Conservation (phyloP, 2,113 vertebrate species). For the Larimichthys polyactis region DNA sequence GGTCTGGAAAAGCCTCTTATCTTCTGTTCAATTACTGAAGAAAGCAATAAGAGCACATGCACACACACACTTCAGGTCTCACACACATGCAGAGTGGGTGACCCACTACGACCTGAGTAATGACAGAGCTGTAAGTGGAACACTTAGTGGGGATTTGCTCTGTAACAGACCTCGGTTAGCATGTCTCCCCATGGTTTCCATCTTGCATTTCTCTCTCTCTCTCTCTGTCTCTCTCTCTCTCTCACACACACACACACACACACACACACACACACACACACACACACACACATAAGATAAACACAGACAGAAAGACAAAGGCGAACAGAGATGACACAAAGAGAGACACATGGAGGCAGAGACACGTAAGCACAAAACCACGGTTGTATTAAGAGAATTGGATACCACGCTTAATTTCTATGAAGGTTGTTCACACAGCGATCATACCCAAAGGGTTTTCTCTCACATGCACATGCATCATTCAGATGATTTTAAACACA, state of each 20-base stretch:
- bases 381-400: not conserved
- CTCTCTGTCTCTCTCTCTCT: no score
- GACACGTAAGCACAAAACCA: not conserved
- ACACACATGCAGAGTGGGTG: constrained; percentile 37
- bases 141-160: constrained; percentile 61
- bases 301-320: constrained; percentile 27
- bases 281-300: not conserved
- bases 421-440: not conserved
- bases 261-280: no score
- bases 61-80: constrained; percentile 21
- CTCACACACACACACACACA: no score
- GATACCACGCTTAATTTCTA: not conserved
- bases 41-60: constrained; percentile 4
- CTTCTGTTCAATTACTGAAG: constrained; percentile 51
- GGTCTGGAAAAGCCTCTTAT: constrained; percentile 65
- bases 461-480: not conserved
- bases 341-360: constrained; percentile 14
- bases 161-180: constrained; percentile 30
- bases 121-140: constrained; percentile 68
- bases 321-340: constrained; percentile 27
- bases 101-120: constrained; percentile 69
- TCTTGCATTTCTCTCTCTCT: constrained; percentile 13
- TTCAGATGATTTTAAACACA: not conserved
- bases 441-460: not conserved
- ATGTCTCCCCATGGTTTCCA: constrained; percentile 25